A percentile compares a stretch with the other conserved stretches of the same genome.
These are phyloP conservation scores for Tokudaia tokunoshimensis DNA, from an alignment of 2,797 vertebrate species.

Conservation along the genomic window DNA sequence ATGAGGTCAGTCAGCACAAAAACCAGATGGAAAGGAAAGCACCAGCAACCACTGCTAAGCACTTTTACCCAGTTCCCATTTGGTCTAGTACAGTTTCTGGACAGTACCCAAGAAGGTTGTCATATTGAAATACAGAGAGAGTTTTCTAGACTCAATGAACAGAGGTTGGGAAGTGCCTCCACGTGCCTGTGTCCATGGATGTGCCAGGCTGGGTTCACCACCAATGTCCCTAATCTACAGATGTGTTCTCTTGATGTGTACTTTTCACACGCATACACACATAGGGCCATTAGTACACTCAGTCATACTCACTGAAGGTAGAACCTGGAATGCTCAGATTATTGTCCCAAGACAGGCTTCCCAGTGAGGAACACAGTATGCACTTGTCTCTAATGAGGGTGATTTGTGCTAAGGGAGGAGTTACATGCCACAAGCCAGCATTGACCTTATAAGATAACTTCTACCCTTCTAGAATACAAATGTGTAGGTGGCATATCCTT, in stretches of 20 bases:
- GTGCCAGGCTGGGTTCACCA: not conserved
- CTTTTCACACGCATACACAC: not conserved
- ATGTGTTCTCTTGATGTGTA: not conserved
- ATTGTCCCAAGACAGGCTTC: not conserved
- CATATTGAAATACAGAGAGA: not conserved
- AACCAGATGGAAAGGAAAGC: not conserved
- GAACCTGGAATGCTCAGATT: not conserved
- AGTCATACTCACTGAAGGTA: not conserved
- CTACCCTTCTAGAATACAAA: not conserved
- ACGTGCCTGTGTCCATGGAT: not conserved
- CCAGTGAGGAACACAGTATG: not conserved
- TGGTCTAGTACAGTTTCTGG: not conserved
- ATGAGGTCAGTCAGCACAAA: not conserved
- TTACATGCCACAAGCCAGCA: no score
- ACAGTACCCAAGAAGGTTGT: no score
- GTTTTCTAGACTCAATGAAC: not conserved
- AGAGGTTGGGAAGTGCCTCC: not conserved
- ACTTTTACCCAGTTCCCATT: not conserved
- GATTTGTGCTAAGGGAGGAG: not conserved
- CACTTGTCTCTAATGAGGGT: not conserved
- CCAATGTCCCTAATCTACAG: fast-evolving
- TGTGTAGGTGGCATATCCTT: fast-evolving
- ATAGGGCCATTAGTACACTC: not conserved
- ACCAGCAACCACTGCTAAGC: not conserved
- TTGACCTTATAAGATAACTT: not conserved